Base-by-base conservation (phyloP, 2,888 invertebrate species). In the Tenthredo amoena region DNA sequence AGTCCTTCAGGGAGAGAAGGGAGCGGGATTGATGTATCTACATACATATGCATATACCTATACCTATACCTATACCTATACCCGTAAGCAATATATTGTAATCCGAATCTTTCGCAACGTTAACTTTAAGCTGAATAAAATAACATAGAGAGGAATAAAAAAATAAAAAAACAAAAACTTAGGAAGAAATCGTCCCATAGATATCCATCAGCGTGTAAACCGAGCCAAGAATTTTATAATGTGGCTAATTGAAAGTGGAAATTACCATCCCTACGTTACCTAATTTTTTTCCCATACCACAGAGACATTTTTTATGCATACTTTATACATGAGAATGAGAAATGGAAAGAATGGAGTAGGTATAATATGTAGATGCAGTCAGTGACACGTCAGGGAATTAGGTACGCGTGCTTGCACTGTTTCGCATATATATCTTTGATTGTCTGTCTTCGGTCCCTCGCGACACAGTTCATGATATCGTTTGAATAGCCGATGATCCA, bases 241-340 rank as follows among this genome's bases (percentile, higher is more conserved):
- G 40, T 62, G 62, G 40, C 81, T 58, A 81, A 81, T 81, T 81
- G 58, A 34, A 62, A 81, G 81, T 58, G 62, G 62, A 62, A 81
- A 81, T 81, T 81, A 26, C 81, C 21, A 26, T 31, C 37, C 62
- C 40, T 18, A 1, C n/a, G 58, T 81, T 37, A 18, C 12, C 15
- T 21, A n/a, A 37, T 37, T 62, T n/a, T 62, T 34, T 31, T 31
- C 58, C 21, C 58, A 9, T 21, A n/a, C n/a, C 58, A 58, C 58
- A 58, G 58, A 26, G 21, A 62, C 26, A 62, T 26, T 10, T 62
- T 58, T 47, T 4, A 47, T 37, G 5, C 50, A 10, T 55, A 55
- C 55, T 21, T 9, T 58, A 50, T 62, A n/a, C 9, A 58, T 21
- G 21, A 58, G 58, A 21, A 21, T 58, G 58, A 18, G 58, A 12